Evolutionary conservation across 2,888 invertebrate genomes (phyloP), one percentile per base, ranked within the genome.

Genomic region (Nomada ferruginata): DNA sequence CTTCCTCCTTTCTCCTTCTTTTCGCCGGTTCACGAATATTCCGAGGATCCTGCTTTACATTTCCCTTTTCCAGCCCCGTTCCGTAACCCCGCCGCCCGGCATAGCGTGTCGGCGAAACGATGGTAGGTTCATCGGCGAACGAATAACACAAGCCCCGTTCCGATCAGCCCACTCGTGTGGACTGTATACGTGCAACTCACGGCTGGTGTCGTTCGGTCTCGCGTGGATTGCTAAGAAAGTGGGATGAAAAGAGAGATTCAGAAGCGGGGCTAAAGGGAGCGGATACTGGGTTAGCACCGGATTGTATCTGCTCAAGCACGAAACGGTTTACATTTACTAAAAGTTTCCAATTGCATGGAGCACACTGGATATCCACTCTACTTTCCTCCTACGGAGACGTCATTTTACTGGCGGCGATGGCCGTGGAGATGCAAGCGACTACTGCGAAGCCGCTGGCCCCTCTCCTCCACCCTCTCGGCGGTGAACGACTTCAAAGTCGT

Each of bases 241-340:
- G 55, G 70, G 52, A 44, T 59, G 52, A 57, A 66, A 60, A 66
- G 81, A 71, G 84, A 76, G 78, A 85, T 75, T 81, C 75, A 82
- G 70, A 83, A 75, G 74, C 61, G 79, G 71, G 80, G 85, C 79
- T 82, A 81, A 82, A 85, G 76, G 80, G 74, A 72, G 65, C 63
- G 18, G 50, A 84, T 88, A 82, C 85, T 55, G 84, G 88, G 90
- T 89, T 90, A 90, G 87, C 86, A 80, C 82, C 82, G 87, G 87
- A 90, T 89, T 87, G 87, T 85, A 90, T 89, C 89, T 89, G 89
- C 86, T 91, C 89, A 86, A 89, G 89, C 88, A 87, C 88, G 90
- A 91, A 92, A 89, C 89, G 86, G 89, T 91, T 92, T 90, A 91
- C 91, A 91, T 91, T 92, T 91, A 90, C 88, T 89, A 88, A 91